These are phyloP conservation scores for Mamestra configurata DNA, from an alignment of 1,140 invertebrate species.

Conservation along the genomic window DNA sequence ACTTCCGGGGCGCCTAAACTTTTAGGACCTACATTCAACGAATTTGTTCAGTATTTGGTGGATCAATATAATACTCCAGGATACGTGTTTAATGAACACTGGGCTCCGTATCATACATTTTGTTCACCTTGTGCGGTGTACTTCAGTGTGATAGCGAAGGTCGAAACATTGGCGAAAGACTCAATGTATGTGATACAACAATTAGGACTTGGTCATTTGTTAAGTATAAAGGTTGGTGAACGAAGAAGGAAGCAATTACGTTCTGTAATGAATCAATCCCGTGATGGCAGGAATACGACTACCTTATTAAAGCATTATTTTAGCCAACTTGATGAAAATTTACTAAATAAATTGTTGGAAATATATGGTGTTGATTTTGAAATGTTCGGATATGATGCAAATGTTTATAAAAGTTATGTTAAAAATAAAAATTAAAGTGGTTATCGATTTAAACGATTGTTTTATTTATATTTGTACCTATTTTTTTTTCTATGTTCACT, in stretches of 20 bases:
- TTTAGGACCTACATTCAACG: constrained; percentile 90
- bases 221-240: constrained; percentile 87
- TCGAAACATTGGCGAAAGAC: constrained; percentile 92
- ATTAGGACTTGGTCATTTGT: constrained; percentile 88
- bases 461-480: neutral
- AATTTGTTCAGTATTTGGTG: constrained; percentile 91
- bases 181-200: constrained; percentile 90
- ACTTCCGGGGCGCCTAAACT: constrained; percentile 79
- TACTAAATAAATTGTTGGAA: constrained; percentile 90
- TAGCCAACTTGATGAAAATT: constrained; percentile 88
- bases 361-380: constrained; percentile 93
- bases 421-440: constrained; percentile 71
- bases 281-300: constrained; percentile 87
- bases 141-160: constrained; percentile 90
- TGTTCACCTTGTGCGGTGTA: constrained; percentile 93
- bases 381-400: constrained; percentile 90
- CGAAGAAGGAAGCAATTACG: constrained; percentile 83
- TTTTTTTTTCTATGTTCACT: neutral
- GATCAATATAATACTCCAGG: constrained; percentile 79
- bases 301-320: constrained; percentile 89
- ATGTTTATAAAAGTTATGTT: constrained; percentile 88
- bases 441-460: neutral
- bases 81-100: constrained; percentile 91
- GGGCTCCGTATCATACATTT: constrained; percentile 92
- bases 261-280: constrained; percentile 88